Conservation (phyloP, 2,113 vertebrate genomes). For the Hypomesus transpacificus region DNA sequence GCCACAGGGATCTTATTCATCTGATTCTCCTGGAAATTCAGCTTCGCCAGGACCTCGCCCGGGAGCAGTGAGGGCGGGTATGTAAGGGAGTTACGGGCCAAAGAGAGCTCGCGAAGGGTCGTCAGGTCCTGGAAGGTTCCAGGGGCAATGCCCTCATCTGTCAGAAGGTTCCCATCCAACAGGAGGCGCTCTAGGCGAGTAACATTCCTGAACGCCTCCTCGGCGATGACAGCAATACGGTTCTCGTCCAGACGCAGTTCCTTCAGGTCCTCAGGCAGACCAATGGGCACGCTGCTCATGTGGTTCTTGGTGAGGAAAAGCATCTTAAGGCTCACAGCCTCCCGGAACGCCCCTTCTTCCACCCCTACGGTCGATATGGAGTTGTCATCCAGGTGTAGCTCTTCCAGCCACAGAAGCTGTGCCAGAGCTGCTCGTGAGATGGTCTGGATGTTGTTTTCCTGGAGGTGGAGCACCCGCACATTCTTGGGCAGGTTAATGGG, state of each 20-base stretch:
- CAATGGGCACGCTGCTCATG: conserved; percentile 88
- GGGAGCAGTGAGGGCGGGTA: conserved; percentile 82
- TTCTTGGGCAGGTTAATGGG: conserved; percentile 92
- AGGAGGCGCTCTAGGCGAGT: conserved; percentile 84
- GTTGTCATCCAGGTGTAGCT: conserved; percentile 89
- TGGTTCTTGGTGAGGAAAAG: conserved; percentile 93
- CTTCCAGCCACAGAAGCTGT: conserved; percentile 86
- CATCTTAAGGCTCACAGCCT: conserved; percentile 85
- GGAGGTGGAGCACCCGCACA: conserved; percentile 84
- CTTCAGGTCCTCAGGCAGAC: conserved; percentile 82
- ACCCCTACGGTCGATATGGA: conserved; percentile 91
- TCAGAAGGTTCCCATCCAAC: conserved; percentile 87
- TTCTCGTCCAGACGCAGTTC: conserved; percentile 90
- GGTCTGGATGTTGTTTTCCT: conserved; percentile 95
- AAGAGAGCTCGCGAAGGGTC: conserved; percentile 86
- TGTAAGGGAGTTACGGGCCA: conserved; percentile 86
- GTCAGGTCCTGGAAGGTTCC: conserved; percentile 83
- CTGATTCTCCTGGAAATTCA: conserved; percentile 92
- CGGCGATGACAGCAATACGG: conserved; percentile 84
- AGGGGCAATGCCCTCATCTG: conserved; percentile 84
- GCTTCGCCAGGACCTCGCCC: conserved; percentile 78
- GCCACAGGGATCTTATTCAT: conserved; percentile 83
- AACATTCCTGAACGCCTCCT: conserved; percentile 87
- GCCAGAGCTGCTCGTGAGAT: conserved; percentile 84
- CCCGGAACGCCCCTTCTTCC: conserved; percentile 88